A percentile compares a stretch with the other conserved stretches of the same genome.
phyloP scores from a whole-genome alignment of 2,888 invertebrate genomes.

The Schrankia costaestrigalis region DNA sequence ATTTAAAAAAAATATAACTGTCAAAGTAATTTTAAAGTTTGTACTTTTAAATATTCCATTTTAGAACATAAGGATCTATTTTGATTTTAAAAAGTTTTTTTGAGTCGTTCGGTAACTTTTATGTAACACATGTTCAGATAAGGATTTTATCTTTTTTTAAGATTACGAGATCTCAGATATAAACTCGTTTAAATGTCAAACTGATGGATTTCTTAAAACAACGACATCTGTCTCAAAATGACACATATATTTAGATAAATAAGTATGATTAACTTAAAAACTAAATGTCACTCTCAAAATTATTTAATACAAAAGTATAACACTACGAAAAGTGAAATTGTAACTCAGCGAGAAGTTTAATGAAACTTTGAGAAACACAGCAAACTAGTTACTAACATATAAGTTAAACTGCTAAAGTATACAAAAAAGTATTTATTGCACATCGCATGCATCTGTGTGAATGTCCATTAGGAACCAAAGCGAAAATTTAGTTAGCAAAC shows the following conservation, averaged over 20 bases:
- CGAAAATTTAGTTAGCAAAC: constrained; percentile 21
- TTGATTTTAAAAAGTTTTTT: too few species aligned
- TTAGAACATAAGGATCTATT: too few species aligned
- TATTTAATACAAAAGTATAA: not conserved
- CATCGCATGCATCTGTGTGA: constrained; percentile 11
- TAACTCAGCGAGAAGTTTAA: too few species aligned
- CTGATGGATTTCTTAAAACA: constrained; percentile 9
- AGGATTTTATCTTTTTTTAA: constrained; percentile 14
- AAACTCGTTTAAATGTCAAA: constrained; percentile 4
- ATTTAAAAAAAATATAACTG: too few species aligned
- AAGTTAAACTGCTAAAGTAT: constrained; percentile 12
- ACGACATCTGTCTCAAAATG: constrained; percentile 3
- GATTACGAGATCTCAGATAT: constrained; percentile 7
- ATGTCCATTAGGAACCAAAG: constrained; percentile 42
- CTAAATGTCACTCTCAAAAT: not conserved
- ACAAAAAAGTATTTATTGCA: constrained; percentile 8
- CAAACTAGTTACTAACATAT: constrained; percentile 7
- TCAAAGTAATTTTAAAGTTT: too few species aligned
- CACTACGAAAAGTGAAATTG: too few species aligned
- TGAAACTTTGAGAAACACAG: constrained; percentile 14
- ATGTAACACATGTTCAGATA: constrained; percentile 14
- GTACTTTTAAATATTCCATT: too few species aligned
- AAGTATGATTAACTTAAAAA: too few species aligned
- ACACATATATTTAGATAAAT: too few species aligned
- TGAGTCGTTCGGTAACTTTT: constrained; percentile 12